These are phyloP conservation scores for Trochalopteron elliotii DNA, from an alignment of 2,113 vertebrate species.

Conservation along the genomic window DNA sequence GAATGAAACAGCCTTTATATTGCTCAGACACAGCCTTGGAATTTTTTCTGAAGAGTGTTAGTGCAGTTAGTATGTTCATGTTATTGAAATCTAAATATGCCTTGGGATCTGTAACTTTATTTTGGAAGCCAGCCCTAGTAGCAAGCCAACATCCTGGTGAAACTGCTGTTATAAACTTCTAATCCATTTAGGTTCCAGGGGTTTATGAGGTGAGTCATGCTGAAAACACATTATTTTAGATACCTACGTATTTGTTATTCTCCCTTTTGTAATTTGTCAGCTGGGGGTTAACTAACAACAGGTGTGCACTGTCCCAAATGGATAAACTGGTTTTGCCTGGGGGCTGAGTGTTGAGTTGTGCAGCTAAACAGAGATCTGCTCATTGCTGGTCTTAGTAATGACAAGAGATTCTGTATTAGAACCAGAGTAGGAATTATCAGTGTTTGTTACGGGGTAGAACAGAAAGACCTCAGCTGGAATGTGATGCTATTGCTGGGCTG, in stretches of 20 bases:
- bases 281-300: not conserved
- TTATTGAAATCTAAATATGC: not conserved
- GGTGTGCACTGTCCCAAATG: not conserved
- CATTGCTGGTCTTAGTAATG: not conserved
- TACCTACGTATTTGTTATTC: not conserved
- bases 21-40: not conserved
- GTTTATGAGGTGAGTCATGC: not conserved
- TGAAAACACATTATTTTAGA: not conserved
- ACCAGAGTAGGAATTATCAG: not conserved
- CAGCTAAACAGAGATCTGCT: not conserved
- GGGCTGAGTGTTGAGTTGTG: not conserved
- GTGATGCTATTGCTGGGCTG: not conserved
- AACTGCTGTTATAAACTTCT: not conserved
- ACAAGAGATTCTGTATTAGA: not conserved
- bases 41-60: not conserved
- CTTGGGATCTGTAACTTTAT: not conserved
- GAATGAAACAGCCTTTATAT: not conserved
- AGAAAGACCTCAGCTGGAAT: not conserved
- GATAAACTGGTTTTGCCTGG: not conserved
- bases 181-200: not conserved
- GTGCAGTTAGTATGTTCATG: not conserved
- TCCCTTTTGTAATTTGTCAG: slow-evolving; percentile 9
- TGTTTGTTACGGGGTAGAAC: not conserved
- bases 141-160: not conserved
- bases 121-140: not conserved